A percentile compares a stretch with the other conserved stretches of the same genome.
These are phyloP conservation scores for Lepisosteus osseus DNA, from an alignment of 2,113 vertebrate species.

Conservation along the genomic window DNA sequence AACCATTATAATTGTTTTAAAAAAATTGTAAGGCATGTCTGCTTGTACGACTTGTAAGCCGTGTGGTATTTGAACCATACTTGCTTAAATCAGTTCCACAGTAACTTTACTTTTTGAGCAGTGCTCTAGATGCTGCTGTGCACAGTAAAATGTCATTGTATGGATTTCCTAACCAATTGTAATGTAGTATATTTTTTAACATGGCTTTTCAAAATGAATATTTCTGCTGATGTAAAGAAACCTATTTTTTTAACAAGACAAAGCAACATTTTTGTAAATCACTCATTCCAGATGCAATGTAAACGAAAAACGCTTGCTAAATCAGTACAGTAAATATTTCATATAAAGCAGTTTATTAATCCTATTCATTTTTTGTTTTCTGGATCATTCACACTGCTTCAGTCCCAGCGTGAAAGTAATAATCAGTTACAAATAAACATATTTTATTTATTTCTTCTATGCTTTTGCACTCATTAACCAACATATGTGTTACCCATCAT, in stretches of 20 bases:
- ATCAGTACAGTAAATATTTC: constrained; percentile 22
- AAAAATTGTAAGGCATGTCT: constrained; percentile 73
- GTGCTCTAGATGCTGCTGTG: constrained; percentile 28
- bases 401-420: not conserved
- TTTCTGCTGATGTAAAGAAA: constrained; percentile 34
- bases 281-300: constrained; percentile 57
- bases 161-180: constrained; percentile 37
- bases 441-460: constrained; percentile 10
- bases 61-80: constrained; percentile 32
- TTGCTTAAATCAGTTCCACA: constrained; percentile 47
- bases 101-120: constrained; percentile 32
- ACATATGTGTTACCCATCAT: not conserved
- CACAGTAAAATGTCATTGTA: constrained; percentile 4
- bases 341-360: constrained; percentile 11
- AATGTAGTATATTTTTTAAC: constrained; percentile 43
- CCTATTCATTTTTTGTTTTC: not conserved
- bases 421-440: constrained; percentile 3
- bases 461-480: not conserved
- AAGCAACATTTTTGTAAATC: constrained; percentile 53
- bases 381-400: not conserved
- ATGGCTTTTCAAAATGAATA: constrained; percentile 29
- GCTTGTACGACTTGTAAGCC: constrained; percentile 44
- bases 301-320: constrained; percentile 53
- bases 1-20: constrained; percentile 59
- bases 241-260: constrained; percentile 38